These are phyloP conservation scores for Xanthia icteritia DNA, from an alignment of 2,888 invertebrate species.

Conservation along the genomic window DNA sequence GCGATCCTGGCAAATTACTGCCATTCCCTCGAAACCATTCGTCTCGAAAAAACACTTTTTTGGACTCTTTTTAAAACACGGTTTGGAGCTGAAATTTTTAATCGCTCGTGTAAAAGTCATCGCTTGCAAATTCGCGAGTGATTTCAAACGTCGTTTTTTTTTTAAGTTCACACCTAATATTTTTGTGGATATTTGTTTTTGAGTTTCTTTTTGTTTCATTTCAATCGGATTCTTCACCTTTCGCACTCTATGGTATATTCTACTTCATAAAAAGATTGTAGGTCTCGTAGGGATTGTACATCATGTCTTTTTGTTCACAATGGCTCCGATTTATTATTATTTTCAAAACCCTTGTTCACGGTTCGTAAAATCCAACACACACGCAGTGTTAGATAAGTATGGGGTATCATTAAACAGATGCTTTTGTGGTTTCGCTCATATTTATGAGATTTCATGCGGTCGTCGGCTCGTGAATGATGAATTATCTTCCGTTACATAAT, in stretches of 20 bases:
- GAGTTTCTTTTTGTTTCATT: not conserved
- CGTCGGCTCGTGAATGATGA: constrained; percentile 51
- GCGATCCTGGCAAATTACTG: constrained; percentile 24
- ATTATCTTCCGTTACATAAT: constrained; percentile 45
- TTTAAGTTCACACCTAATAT: constrained; percentile 5
- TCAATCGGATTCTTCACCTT: not conserved
- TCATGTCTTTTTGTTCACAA: not conserved
- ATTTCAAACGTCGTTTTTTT: constrained; percentile 16
- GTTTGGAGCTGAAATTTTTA: constrained; percentile 21
- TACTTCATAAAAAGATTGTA: not conserved
- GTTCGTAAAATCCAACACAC: constrained; percentile 7
- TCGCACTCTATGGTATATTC: not conserved
- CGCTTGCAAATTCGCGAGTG: constrained; percentile 16
- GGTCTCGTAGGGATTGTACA: too few species aligned
- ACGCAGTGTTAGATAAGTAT: constrained; percentile 15
- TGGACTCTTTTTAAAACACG: constrained; percentile 19
- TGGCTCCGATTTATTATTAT: not conserved
- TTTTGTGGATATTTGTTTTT: constrained; percentile 20
- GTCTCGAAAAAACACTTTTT: constrained; percentile 23
- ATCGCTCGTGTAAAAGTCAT: constrained; percentile 24
- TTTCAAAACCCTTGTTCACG: not conserved
- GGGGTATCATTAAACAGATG: constrained; percentile 38
- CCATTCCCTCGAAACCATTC: constrained; percentile 5
- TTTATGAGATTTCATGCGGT: constrained; percentile 57
- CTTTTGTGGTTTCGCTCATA: constrained; percentile 42